A percentile compares a stretch with the other conserved stretches of the same genome.
These are phyloP conservation scores for Macrotrachela quadricornifera DNA, from an alignment of 1,140 invertebrate genomes.

Conservation along the genomic window DNA sequence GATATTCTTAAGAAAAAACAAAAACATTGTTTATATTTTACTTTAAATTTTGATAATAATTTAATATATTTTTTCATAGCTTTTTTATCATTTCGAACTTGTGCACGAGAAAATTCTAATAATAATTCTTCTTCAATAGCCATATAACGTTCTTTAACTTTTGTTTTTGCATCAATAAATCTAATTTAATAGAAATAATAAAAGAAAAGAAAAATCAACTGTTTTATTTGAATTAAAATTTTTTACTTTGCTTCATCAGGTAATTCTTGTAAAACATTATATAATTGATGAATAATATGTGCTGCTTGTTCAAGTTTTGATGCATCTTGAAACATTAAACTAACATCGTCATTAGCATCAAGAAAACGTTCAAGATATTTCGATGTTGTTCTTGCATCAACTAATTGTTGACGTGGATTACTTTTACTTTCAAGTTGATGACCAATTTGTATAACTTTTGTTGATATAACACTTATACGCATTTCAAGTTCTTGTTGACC, in stretches of 20 bases:
- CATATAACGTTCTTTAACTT: no score
- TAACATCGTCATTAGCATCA: slow-evolving; percentile 1
- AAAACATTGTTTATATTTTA: not conserved
- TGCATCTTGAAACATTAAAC: slow-evolving; percentile 5
- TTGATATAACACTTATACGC: not conserved
- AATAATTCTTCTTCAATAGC: no score
- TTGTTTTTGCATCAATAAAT: not conserved
- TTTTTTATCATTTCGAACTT: slow-evolving; percentile 5
- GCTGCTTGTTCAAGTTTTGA: slow-evolving; percentile 68
- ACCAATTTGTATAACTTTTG: slow-evolving; percentile 5
- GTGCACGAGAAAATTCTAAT: no score
- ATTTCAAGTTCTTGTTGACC: not conserved
- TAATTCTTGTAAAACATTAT: slow-evolving; percentile 80
- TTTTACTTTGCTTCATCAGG: slow-evolving; percentile 25
- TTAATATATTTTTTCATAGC: slow-evolving; percentile 7
- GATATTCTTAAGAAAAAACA: no score
- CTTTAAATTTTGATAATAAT: slow-evolving; percentile 7
- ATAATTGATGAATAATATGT: slow-evolving; percentile 91
- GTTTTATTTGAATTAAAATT: no score
- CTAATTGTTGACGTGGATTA: not conserved
- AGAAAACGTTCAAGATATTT: slow-evolving; percentile 9
- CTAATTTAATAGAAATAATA: no score
- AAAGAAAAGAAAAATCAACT: not conserved
- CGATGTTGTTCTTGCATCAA: not conserved
- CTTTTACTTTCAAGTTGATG: slow-evolving; percentile 6